These are phyloP conservation scores for Urophycis tenuis DNA, from an alignment of 2,797 vertebrate genomes.

Conservation along the genomic window DNA sequence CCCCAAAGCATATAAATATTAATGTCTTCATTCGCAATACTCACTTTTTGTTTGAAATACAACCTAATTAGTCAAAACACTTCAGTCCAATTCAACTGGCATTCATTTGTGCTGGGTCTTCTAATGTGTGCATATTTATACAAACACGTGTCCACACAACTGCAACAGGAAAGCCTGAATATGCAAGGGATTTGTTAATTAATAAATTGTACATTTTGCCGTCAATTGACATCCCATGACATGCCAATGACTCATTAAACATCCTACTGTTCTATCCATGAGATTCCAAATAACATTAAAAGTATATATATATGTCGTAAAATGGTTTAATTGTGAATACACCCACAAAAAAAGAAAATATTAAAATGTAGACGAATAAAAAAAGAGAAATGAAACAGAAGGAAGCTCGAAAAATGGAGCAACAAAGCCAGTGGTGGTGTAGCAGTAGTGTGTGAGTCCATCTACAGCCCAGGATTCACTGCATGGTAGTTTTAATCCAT, in stretches of 20 bases:
- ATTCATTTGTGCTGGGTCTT: neutral
- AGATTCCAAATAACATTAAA: neutral
- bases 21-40: neutral
- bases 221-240: neutral
- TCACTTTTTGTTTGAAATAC: neutral
- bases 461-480: slow-evolving; percentile 4
- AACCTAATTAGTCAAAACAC: neutral
- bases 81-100: neutral
- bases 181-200: neutral
- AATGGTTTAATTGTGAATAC: neutral
- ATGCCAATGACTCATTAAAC: too few relatives aligned
- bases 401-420: neutral
- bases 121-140: neutral
- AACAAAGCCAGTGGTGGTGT: neutral
- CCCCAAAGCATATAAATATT: neutral
- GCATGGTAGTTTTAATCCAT: slow-evolving; percentile 22
- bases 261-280: too few relatives aligned
- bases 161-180: neutral
- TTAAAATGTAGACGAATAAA: neutral
- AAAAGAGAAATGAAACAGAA: neutral
- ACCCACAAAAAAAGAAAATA: neutral
- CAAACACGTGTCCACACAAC: neutral
- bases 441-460: neutral
- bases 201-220: neutral
- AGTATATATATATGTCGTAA: neutral